phyloP scores from a whole-genome alignment of 2,113 vertebrate species.

The Petrocephalus microphthalmus region DNA sequence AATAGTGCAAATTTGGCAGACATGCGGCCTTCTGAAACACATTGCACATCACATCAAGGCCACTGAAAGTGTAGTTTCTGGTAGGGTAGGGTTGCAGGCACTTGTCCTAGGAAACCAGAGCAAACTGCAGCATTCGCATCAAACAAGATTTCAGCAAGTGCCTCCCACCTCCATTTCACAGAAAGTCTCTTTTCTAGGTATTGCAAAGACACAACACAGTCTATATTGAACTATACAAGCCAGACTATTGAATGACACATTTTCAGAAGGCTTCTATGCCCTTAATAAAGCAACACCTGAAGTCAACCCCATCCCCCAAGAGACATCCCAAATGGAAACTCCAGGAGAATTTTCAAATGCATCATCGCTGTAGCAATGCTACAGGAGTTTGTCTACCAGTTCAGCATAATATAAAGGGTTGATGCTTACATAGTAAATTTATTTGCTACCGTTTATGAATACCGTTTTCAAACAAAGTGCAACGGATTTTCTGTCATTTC shows the following conservation, averaged over 20 bases:
- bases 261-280: neutral
- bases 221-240: neutral
- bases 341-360: neutral
- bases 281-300: neutral
- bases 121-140: neutral
- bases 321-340: neutral
- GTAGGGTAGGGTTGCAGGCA: neutral
- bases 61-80: neutral
- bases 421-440: neutral
- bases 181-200: neutral
- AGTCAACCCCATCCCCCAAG: neutral
- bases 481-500: neutral
- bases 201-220: neutral
- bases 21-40: neutral
- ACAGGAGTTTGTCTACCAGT: neutral
- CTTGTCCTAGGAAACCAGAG: neutral
- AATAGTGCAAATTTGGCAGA: neutral
- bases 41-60: neutral
- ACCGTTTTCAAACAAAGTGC: neutral
- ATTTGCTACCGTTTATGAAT: neutral
- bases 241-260: neutral
- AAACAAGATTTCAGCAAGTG: neutral
- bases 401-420: neutral
- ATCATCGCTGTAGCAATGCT: neutral
- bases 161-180: neutral